Percentiles rank a stretch among this genome's conserved stretches.
Evolutionary conservation across 1,140 invertebrate species (phyloP).

Genomic region (Zaprionus gabonicus): DNA sequence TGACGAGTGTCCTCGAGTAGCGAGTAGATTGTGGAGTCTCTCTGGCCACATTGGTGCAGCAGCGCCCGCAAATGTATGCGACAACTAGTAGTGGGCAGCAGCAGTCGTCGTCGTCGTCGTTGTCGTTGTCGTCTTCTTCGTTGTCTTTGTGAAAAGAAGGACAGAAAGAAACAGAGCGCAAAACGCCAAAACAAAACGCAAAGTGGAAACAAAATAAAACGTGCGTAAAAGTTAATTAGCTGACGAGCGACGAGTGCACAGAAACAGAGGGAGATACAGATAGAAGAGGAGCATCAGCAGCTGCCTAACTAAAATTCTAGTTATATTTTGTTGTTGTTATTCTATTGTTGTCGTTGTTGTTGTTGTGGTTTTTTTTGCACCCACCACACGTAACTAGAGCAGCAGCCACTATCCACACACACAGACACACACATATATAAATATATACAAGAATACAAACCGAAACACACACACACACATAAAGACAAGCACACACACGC

Average conservation of each 20-base stretch:
- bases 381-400: constrained; percentile 67
- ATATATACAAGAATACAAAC: constrained; percentile 25
- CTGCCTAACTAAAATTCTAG: constrained; percentile 35
- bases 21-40: constrained; percentile 54
- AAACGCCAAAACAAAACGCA: constrained; percentile 29
- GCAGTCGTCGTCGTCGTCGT: constrained; percentile 14
- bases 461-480: constrained; percentile 17
- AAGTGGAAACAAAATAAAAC: constrained; percentile 39
- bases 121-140: constrained; percentile 31
- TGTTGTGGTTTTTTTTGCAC: constrained; percentile 76
- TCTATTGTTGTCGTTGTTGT: constrained; percentile 47
- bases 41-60: constrained; percentile 57
- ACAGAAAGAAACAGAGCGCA: constrained; percentile 21
- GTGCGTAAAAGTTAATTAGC: constrained; percentile 59
- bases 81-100: constrained; percentile 45
- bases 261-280: constrained; percentile 22
- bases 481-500: constrained; percentile 20
- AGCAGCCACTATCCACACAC: constrained; percentile 42
- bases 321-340: constrained; percentile 42
- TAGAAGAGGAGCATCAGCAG: constrained; percentile 33
- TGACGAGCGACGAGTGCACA: constrained; percentile 23
- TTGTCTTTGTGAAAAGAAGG: constrained; percentile 45
- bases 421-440: constrained; percentile 1
- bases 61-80: constrained; percentile 53
- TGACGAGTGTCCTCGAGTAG: constrained; percentile 46